These are phyloP conservation scores for Drosophila repleta DNA, from an alignment of 1,140 invertebrate genomes.

Conservation along the genomic window DNA sequence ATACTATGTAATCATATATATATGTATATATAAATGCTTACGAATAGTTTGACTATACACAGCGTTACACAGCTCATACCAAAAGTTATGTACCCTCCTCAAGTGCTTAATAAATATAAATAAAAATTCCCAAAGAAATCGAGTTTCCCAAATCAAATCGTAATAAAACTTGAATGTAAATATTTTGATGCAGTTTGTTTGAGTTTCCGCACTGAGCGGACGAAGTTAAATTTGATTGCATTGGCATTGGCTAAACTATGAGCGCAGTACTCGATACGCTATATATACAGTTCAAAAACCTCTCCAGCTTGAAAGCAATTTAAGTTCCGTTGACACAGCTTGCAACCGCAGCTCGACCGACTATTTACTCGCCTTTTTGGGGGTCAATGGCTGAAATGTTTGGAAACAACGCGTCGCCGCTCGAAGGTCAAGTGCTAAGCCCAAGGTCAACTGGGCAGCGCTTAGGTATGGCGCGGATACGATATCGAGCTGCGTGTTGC, in stretches of 20 bases:
- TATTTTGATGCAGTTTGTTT: conserved; percentile 54
- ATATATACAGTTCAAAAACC: conserved; percentile 65
- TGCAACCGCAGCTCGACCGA: conserved; percentile 22
- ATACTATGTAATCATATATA: too few species aligned
- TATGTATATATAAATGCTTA: too few species aligned
- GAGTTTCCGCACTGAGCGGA: conserved; percentile 50
- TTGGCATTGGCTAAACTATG: conserved; percentile 59
- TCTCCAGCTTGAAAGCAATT: conserved; percentile 62
- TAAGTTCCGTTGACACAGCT: conserved; percentile 75
- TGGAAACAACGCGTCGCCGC: conserved; percentile 33
- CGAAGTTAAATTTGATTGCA: conserved; percentile 10
- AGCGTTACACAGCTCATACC: not conserved
- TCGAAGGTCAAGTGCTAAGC: conserved; percentile 29
- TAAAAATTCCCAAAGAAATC: conserved; percentile 31
- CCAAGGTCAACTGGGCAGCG: conserved; percentile 21
- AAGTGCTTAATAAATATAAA: conserved; percentile 8
- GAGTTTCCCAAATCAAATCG: conserved; percentile 58
- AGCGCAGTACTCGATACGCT: conserved; percentile 6
- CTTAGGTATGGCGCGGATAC: not conserved
- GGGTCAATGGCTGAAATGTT: conserved; percentile 57
- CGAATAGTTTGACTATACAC: too few species aligned
- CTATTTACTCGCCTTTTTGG: conserved; percentile 26
- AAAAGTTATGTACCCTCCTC: not conserved
- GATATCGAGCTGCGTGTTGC: not conserved
- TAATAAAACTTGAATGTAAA: conserved; percentile 42